phyloP scores from a whole-genome alignment of 2,888 invertebrate genomes.

The Torymus aiolomorphi region DNA sequence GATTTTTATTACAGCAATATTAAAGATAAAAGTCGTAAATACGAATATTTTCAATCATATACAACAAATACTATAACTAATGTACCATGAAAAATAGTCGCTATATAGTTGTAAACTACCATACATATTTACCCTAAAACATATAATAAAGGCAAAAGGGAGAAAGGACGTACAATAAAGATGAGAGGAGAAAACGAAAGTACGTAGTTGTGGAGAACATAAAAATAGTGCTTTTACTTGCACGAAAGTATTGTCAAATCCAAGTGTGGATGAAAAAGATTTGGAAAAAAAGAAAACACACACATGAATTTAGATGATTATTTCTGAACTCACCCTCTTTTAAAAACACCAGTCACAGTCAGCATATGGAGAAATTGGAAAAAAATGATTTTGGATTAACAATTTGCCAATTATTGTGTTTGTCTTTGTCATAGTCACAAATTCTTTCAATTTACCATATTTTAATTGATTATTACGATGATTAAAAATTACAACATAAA shows the following conservation, averaged over 20 bases:
- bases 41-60: not conserved
- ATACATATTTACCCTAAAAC: conserved; percentile 12
- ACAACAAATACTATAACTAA: conserved; percentile 10
- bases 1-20: conserved; percentile 22
- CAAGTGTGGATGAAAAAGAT: conserved; percentile 25
- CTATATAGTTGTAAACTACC: conserved; percentile 11
- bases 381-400: conserved; percentile 70
- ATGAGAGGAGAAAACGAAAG: not conserved
- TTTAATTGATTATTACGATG: conserved; percentile 55
- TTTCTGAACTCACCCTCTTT: conserved; percentile 74
- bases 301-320: conserved; percentile 64
- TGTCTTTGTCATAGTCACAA: conserved; percentile 40
- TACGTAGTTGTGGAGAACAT: conserved; percentile 11
- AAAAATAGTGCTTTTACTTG: not conserved
- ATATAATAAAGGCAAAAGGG: conserved; percentile 22
- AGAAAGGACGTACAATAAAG: conserved; percentile 8
- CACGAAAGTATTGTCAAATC: conserved; percentile 3
- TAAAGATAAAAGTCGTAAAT: not conserved
- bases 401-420: conserved; percentile 57
- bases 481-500: not conserved
- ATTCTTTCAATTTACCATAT: conserved; percentile 51
- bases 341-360: conserved; percentile 70
- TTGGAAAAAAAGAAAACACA: conserved; percentile 64
- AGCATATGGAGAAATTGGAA: conserved; percentile 72
- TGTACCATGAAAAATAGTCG: not conserved